Conservation (phyloP, 2,797 vertebrate genomes). For the Pelodytes ibericus region DNA sequence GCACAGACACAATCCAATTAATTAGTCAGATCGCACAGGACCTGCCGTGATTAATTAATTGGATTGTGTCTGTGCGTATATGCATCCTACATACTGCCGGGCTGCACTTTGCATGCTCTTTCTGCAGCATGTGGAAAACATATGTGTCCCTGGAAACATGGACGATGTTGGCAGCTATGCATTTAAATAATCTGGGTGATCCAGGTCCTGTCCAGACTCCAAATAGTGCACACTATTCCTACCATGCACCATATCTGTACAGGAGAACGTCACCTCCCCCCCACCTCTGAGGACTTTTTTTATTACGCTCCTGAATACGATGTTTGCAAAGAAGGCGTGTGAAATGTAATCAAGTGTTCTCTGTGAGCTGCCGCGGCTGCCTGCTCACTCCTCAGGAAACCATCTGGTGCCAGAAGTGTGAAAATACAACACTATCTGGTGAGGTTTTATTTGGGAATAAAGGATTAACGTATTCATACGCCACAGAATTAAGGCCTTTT, state of each 20-base stretch:
- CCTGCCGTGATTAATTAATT: too few relatives aligned
- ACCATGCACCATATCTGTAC: constrained; percentile 15
- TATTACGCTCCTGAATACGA: constrained; percentile 47
- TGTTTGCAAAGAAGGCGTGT: constrained; percentile 46
- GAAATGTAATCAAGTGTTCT: constrained; percentile 51
- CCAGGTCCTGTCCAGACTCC: too few relatives aligned
- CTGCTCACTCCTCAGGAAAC: constrained; percentile 26
- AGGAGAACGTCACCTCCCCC: constrained; percentile 33
- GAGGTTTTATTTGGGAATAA: neutral
- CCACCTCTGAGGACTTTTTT: constrained; percentile 33
- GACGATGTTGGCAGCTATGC: too few relatives aligned
- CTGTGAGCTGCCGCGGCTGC: constrained; percentile 16
- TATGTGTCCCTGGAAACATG: too few relatives aligned
- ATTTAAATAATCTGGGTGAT: too few relatives aligned
- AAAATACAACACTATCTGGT: constrained; percentile 14
- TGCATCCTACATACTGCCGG: too few relatives aligned
- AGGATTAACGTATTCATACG: neutral
- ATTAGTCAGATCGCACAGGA: too few relatives aligned
- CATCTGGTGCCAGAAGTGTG: constrained; percentile 41
- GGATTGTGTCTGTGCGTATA: too few relatives aligned
- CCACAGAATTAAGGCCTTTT: constrained; percentile 4
- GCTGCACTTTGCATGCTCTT: too few relatives aligned
- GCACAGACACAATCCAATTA: too few relatives aligned
- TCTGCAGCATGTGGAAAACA: too few relatives aligned
- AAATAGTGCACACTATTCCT: constrained; percentile 1